Percentiles rank a stretch among this genome's conserved stretches.
phyloP scores from a whole-genome alignment of 2,113 vertebrate genomes.

The Scophthalmus maximus region DNA sequence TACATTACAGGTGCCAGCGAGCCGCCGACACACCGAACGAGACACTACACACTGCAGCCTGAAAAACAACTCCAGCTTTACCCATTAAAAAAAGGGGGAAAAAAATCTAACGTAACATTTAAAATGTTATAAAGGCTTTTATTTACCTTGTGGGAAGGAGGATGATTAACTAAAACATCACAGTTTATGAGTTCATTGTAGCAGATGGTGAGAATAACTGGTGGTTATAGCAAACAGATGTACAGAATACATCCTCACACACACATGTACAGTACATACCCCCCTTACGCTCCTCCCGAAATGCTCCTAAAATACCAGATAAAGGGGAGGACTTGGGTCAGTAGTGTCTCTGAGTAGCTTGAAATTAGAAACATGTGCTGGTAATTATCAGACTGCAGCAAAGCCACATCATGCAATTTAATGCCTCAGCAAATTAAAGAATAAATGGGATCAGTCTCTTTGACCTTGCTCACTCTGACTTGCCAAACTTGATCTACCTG shows the following conservation, averaged over 20 bases:
- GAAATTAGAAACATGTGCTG: slow-evolving; percentile 88
- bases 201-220: background rate
- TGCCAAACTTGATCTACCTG: slow-evolving; percentile 70
- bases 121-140: background rate
- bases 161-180: slow-evolving; percentile 5
- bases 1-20: slow-evolving; percentile 76
- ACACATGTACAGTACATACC: too few species aligned
- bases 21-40: slow-evolving; percentile 40
- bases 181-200: slow-evolving; percentile 3
- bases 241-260: slow-evolving; percentile 8
- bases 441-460: slow-evolving; percentile 83
- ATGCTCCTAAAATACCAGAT: slow-evolving; percentile 62
- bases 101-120: background rate
- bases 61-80: slow-evolving; percentile 11
- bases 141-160: background rate
- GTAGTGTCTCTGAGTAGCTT: slow-evolving; percentile 81
- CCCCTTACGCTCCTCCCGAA: too few species aligned
- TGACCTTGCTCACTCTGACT: slow-evolving; percentile 82
- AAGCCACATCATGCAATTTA: slow-evolving; percentile 85
- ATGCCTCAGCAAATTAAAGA: slow-evolving; percentile 85
- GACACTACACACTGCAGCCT: slow-evolving; percentile 17
- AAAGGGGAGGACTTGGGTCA: slow-evolving; percentile 85
- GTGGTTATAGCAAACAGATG: background rate
- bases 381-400: slow-evolving; percentile 86
- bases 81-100: background rate